Base-by-base conservation (phyloP, 2,888 invertebrate species). In the Trachelus tabidus region DNA sequence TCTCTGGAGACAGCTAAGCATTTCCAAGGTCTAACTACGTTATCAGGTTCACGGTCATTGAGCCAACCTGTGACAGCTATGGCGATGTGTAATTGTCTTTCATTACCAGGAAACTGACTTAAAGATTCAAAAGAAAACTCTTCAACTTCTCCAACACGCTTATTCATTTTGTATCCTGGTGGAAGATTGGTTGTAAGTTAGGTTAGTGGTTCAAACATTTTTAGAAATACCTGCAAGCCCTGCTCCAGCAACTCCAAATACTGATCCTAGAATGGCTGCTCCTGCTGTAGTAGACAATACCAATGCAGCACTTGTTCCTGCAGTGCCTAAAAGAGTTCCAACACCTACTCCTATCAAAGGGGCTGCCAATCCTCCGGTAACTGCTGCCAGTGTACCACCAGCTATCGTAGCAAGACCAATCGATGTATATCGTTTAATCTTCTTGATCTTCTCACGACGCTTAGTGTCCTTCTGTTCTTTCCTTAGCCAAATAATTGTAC, bases 181-280 rank as follows among this genome's bases (percentile, higher is more conserved):
- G 12, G 31, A 56, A 69, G 6, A 34, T 34, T 34, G 23, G 35
- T 34, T 69, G 33, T n/a, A 75, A 76, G 40, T 23, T 73, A 73
- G 30, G 23, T 11, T 2, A 23, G 9, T 23, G 23, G 15, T 9
- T 56, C 6, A 23, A 56, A 56, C 6, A 56, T 15, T 23, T 56
- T 56, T 56, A 2, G 56, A 2, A 68, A 69, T 82, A 91, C 94
- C 94, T 82, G 94, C 93, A 31, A 95, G 91, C 34, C 95, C 95
- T 73, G 95, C 95, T 37, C 95, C 95, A 68, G 95, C 95, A 4
- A 94, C 94, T 9, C 95, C 95, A 90, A 95, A 95, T 79, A 95
- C 87, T 1, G 94, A 94, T 3, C 94, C 94, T 73, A 95, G 86
- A 76, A 93, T 91, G 4, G 93, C 93, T 15, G 92, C 91, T n/a